Percentiles rank a stretch among this genome's conserved stretches.
These are phyloP conservation scores for Cyanoramphus novaezelandiae DNA, from an alignment of 2,113 vertebrate species.

Conservation along the genomic window DNA sequence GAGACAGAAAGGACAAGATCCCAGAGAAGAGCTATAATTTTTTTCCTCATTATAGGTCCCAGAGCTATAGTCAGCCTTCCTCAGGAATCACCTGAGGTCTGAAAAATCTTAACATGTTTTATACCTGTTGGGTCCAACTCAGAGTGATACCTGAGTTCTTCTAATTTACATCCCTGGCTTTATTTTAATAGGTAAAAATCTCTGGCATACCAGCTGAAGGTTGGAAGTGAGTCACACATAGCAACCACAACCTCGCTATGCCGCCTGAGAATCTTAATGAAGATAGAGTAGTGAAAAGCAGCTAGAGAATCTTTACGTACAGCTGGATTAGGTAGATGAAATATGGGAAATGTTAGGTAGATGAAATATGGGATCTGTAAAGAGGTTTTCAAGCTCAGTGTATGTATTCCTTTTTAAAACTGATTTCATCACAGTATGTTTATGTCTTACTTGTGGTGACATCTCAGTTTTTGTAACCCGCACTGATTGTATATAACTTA, in stretches of 20 bases:
- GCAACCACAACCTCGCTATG: neutral
- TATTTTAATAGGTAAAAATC: neutral
- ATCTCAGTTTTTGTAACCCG: neutral
- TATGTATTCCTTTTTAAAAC: neutral
- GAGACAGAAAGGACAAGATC: neutral
- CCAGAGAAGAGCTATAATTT: neutral
- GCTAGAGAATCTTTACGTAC: neutral
- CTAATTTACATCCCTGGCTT: neutral
- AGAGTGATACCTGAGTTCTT: neutral
- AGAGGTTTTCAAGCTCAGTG: neutral
- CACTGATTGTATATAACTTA: neutral
- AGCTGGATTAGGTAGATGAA: slow-evolving; percentile 1
- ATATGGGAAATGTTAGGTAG: neutral
- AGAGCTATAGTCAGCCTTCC: neutral
- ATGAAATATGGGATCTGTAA: neutral
- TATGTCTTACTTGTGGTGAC: neutral
- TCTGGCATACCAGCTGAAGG: neutral
- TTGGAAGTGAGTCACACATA: slow-evolving; percentile 37
- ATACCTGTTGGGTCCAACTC: neutral
- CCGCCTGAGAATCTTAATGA: neutral
- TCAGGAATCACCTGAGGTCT: neutral
- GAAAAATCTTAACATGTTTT: neutral
- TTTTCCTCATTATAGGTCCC: neutral
- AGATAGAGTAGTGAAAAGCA: neutral
- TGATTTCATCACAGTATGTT: neutral